A percentile compares a stretch with the other conserved stretches of the same genome.
These are phyloP conservation scores for Microctonus aethiopoides DNA, from an alignment of 2,888 invertebrate species.

Conservation along the genomic window DNA sequence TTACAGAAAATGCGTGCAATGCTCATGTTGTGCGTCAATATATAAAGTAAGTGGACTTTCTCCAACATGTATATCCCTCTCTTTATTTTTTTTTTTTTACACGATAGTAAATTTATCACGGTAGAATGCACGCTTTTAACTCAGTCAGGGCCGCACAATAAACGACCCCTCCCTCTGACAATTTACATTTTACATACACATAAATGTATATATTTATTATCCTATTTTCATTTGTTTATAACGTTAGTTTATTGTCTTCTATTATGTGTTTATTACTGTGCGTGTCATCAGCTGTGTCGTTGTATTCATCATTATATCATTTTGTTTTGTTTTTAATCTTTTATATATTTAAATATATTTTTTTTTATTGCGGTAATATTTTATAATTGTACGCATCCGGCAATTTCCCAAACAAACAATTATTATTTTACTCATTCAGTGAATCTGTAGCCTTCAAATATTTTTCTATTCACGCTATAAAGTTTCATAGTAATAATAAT, in stretches of 20 bases:
- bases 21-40: slow-evolving; percentile 56
- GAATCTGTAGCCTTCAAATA: slow-evolving; percentile 31
- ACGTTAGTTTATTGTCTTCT: neutral
- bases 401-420: slow-evolving; percentile 19
- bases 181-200: no score
- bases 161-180: slow-evolving; percentile 25
- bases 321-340: neutral
- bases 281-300: neutral
- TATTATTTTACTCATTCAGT: slow-evolving; percentile 35
- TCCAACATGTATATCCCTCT: slow-evolving; percentile 47
- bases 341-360: neutral
- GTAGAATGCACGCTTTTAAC: slow-evolving; percentile 60
- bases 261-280: neutral
- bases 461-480: neutral
- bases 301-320: neutral
- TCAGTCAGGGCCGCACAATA: slow-evolving; percentile 62
- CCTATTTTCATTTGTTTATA: slow-evolving; percentile 9
- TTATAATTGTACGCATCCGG: neutral
- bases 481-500: slow-evolving; percentile 32
- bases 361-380: neutral
- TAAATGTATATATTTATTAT: neutral
- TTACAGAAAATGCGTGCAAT: slow-evolving; percentile 61
- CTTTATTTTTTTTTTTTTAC: slow-evolving; percentile 13
- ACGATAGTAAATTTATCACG: slow-evolving; percentile 60
- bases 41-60: slow-evolving; percentile 65